A percentile compares a stretch with the other conserved stretches of the same genome.
phyloP scores from a whole-genome alignment of 2,113 vertebrate species.

The Astur gentilis region DNA sequence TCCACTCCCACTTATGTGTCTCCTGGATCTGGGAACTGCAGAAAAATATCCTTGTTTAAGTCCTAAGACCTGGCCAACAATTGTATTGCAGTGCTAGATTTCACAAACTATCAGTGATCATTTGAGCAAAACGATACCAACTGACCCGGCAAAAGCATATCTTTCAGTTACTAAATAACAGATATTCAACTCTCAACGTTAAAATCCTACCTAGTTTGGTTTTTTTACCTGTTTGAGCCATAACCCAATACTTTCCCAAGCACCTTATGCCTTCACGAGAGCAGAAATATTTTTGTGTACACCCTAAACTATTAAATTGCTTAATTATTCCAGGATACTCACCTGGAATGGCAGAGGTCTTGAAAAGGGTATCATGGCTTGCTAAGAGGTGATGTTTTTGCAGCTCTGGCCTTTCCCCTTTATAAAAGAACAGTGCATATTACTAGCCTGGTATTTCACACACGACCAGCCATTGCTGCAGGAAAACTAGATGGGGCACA shows the following conservation, averaged over 20 bases:
- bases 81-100: neutral
- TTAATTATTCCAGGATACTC: neutral
- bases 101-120: neutral
- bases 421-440: neutral
- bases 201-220: neutral
- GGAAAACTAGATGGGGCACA: neutral
- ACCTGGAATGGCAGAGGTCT: neutral
- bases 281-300: neutral
- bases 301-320: neutral
- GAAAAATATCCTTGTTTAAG: neutral
- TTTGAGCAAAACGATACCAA: neutral
- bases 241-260: neutral
- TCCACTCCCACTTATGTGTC: neutral
- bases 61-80: neutral
- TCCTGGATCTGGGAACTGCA: neutral
- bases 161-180: conserved; percentile 17
- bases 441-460: neutral
- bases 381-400: neutral
- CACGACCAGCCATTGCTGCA: neutral
- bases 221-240: neutral
- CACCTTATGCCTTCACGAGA: neutral
- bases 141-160: neutral
- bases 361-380: neutral
- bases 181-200: neutral
- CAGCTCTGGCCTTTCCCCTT: neutral